Evolutionary conservation across 1,140 invertebrate species (phyloP).

Genomic region (Brachionus plicatilis): DNA sequence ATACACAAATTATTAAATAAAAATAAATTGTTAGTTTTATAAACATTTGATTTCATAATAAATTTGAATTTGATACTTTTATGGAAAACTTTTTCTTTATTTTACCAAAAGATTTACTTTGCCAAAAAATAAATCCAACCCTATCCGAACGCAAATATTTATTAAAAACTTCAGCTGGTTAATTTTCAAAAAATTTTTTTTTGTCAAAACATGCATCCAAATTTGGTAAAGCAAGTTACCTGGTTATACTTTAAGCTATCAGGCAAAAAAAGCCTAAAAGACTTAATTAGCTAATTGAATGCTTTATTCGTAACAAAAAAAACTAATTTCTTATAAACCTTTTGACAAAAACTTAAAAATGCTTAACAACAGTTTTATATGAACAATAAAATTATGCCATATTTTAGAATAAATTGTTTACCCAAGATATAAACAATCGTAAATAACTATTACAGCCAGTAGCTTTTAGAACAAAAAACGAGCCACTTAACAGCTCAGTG

Average conservation of each 20-base stretch:
- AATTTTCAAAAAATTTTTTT: background rate
- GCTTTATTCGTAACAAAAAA: background rate
- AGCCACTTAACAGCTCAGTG: background rate
- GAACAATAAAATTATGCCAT: background rate
- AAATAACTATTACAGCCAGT: background rate
- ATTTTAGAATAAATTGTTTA: background rate
- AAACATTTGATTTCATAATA: too few species aligned
- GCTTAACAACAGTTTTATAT: background rate
- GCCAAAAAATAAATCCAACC: background rate
- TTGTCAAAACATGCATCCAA: background rate
- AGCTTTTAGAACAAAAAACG: background rate
- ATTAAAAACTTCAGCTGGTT: background rate
- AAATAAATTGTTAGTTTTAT: too few species aligned
- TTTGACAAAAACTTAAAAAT: background rate
- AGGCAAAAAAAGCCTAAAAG: background rate
- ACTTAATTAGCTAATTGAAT: background rate
- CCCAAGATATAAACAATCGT: background rate
- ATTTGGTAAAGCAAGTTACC: background rate
- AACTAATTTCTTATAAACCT: background rate
- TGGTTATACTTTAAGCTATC: background rate
- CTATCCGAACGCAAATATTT: background rate
- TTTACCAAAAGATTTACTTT: too few species aligned
- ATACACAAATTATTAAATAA: too few species aligned
- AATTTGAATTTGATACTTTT: too few species aligned
- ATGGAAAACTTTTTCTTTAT: too few species aligned